These are phyloP conservation scores for Pelusios castaneus DNA, from an alignment of 2,113 vertebrate genomes.

Conservation along the genomic window DNA sequence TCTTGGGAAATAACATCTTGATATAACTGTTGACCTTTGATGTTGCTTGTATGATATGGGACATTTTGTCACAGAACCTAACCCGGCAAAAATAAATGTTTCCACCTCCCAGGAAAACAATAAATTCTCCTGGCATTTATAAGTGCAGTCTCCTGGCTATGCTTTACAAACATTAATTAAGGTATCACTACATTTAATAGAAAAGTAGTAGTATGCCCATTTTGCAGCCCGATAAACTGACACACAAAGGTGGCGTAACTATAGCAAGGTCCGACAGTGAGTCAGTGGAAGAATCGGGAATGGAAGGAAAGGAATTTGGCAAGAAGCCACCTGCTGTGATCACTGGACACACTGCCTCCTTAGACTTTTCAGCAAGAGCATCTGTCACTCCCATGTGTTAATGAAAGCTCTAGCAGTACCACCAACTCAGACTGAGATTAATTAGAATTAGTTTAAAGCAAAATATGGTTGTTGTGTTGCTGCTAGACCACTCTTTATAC, in stretches of 20 bases:
- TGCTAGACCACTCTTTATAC: not conserved
- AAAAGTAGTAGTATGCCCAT: not conserved
- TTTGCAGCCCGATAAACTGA: not conserved
- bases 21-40: not conserved
- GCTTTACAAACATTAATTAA: not conserved
- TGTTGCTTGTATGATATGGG: not conserved
- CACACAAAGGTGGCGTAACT: not conserved
- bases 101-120: not conserved
- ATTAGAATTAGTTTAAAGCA: not conserved
- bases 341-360: not conserved
- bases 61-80: not conserved
- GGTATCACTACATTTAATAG: not conserved
- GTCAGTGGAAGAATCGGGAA: not conserved
- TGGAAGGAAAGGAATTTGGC: not conserved
- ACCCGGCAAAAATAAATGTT: not conserved
- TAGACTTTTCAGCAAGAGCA: not conserved
- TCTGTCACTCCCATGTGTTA: not conserved
- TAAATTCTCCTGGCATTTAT: not conserved
- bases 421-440: not conserved
- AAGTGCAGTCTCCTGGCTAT: not conserved
- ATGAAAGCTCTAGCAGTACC: not conserved
- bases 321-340: not conserved
- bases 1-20: not conserved
- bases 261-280: not conserved
- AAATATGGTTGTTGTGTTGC: not conserved